Conservation (phyloP, 2,113 vertebrate genomes). For the Pituophis catenifer region DNA sequence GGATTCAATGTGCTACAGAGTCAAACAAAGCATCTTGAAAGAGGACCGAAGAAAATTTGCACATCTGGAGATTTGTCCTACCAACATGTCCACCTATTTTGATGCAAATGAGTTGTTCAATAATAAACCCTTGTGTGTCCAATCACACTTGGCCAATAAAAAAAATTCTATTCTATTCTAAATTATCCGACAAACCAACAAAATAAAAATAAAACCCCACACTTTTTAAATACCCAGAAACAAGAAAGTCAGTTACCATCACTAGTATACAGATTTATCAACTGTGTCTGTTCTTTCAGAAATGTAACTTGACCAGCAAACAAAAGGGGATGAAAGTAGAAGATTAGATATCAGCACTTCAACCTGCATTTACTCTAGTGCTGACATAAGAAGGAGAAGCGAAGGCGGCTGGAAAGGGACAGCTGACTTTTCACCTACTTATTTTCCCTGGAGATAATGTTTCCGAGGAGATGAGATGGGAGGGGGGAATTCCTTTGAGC, state of each 20-base stretch:
- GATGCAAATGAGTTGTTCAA: background rate
- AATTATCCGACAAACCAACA: background rate
- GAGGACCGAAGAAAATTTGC: background rate
- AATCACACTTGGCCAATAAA: too few species aligned
- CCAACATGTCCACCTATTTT: background rate
- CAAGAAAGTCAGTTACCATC: background rate
- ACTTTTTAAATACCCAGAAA: background rate
- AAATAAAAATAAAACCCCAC: too few species aligned
- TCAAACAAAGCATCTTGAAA: background rate
- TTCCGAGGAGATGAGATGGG: too few species aligned
- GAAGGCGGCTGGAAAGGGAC: too few species aligned
- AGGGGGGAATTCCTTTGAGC: too few species aligned
- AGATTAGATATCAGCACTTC: background rate
- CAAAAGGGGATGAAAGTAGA: background rate
- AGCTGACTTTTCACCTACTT: too few species aligned
- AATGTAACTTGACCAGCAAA: background rate
- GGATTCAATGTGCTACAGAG: background rate
- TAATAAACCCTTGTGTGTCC: background rate
- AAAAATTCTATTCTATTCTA: too few species aligned
- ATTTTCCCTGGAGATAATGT: too few species aligned
- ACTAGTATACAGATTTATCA: background rate
- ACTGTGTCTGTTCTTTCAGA: background rate
- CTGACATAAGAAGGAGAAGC: too few species aligned
- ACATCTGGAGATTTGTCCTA: background rate
- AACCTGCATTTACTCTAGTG: too few species aligned